Base-by-base conservation (phyloP, 2,888 invertebrate genomes). In the Spodoptera picta region DNA sequence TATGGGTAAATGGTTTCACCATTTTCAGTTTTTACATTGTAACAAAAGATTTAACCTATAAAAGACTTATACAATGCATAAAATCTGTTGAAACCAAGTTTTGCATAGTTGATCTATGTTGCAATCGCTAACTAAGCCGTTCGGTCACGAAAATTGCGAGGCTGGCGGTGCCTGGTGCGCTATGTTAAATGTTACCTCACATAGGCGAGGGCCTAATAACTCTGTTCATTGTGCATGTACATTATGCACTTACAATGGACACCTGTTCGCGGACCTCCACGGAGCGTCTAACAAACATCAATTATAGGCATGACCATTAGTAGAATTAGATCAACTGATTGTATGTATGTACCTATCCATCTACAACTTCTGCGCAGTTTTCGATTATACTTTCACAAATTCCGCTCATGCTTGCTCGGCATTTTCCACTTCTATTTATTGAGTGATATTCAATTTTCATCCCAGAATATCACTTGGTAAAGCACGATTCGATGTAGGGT, bases 61-160 rank as follows among this genome's bases (percentile, higher is more conserved):
- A 44, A 71, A 51, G 41, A 59, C 58, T 56, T 49, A 47, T 52
- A 59, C 48, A 55, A 60, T 60, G 48, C 53, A 64, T 49, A 65
- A 51, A 69, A 68, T 63, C 55, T 77, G 53, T 63, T 53, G 65
- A 54, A 72, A 78, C 42, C 10, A 36, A 52, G 48, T 65, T 67
- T 73, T 69, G 65, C 66, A 66, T 66, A 65, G 75, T 78, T 77
- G 77, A 77, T 80, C 65, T 82, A 76, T 87, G 83, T 80, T 69
- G 86, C 75, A 87, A 88, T 81, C 73, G 80, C 83, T 83, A 87
- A 86, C 77, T 77, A 72, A 75, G 75, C 70, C 77, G 78, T 81
- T 83, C 77, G 86, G 85, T 87, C 87, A 86, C 83, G 87, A 88
- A 87, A 86, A 82, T 82, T 76, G 82, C 83, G 81, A 86, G 79